phyloP scores from a whole-genome alignment of 64 coral and sea anemone genomes.

The Stichodactyla helianthus region DNA sequence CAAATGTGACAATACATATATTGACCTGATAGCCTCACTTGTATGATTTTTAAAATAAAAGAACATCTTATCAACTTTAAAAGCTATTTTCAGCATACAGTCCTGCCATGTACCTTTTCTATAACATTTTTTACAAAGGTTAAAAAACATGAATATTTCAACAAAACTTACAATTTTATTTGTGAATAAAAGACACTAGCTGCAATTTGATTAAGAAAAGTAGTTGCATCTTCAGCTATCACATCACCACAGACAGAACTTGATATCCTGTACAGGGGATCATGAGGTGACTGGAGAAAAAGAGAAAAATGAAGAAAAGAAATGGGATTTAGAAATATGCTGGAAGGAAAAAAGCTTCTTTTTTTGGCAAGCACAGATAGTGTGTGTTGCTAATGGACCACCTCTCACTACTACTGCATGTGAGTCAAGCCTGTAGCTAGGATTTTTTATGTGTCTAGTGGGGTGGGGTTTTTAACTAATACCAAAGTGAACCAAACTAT shows the following conservation, averaged over 20 bases:
- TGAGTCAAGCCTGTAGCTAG: too few relatives aligned
- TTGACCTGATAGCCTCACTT: too few relatives aligned
- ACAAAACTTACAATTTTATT: slow-evolving; percentile 14
- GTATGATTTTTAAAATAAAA: too few relatives aligned
- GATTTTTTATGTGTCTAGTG: too few relatives aligned
- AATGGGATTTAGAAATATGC: background rate
- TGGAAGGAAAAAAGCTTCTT: background rate
- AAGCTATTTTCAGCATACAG: too few relatives aligned
- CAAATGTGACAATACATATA: too few relatives aligned
- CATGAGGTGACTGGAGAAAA: slow-evolving; percentile 38
- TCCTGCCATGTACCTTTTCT: too few relatives aligned
- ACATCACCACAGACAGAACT: slow-evolving; percentile 40
- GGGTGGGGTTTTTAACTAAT: too few relatives aligned
- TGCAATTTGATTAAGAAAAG: slow-evolving; percentile 44
- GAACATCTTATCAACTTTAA: too few relatives aligned
- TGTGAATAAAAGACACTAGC: slow-evolving; percentile 55
- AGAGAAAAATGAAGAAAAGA: background rate
- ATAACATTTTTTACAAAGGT: too few relatives aligned
- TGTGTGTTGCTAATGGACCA: background rate
- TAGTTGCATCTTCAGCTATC: slow-evolving; percentile 52
- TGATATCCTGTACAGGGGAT: slow-evolving; percentile 55
- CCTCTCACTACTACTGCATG: background rate
- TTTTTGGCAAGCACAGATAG: too few relatives aligned
- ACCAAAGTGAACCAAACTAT: too few relatives aligned
- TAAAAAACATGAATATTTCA: background rate